These are phyloP conservation scores for Caracal caracal DNA, from an alignment of 2,113 vertebrate genomes.

Conservation along the genomic window DNA sequence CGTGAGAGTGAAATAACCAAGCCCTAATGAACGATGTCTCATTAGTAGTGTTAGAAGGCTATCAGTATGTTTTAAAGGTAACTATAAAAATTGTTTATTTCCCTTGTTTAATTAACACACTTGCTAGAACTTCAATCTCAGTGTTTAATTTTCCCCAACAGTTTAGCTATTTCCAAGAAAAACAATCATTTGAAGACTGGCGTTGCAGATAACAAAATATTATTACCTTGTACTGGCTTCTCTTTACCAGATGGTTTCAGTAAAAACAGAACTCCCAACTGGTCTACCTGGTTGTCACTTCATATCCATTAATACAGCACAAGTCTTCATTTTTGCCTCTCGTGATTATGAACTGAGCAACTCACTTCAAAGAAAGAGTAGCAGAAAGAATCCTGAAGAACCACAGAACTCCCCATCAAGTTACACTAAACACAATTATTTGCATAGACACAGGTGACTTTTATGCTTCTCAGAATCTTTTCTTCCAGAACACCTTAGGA, in stretches of 20 bases:
- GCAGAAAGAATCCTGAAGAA: not conserved
- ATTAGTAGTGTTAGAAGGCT: slow-evolving; percentile 37
- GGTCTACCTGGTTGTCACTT: not conserved
- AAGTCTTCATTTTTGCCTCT: slow-evolving; percentile 16
- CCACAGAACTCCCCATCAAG: not conserved
- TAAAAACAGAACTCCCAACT: not conserved
- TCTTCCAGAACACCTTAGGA: slow-evolving; percentile 68
- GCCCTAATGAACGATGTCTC: not conserved
- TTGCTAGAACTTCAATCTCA: slow-evolving; percentile 52
- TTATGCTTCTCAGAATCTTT: not conserved
- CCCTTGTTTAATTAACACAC: slow-evolving; percentile 60
- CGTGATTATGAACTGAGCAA: not conserved
- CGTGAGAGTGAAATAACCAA: not conserved
- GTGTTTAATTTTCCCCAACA: slow-evolving; percentile 47
- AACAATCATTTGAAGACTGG: slow-evolving; percentile 31
- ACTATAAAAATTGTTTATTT: slow-evolving; percentile 52
- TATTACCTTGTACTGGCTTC: not conserved
- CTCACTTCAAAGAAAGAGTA: not conserved
- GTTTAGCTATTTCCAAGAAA: slow-evolving; percentile 60
- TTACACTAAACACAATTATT: not conserved
- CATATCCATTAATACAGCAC: not conserved
- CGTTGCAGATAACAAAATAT: slow-evolving; percentile 11
- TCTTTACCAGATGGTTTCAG: slow-evolving; percentile 35
- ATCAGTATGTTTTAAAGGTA: slow-evolving; percentile 40
- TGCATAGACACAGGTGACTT: not conserved